A percentile compares a stretch with the other conserved stretches of the same genome.
Evolutionary conservation across 2,888 invertebrate species (phyloP).

Genomic region (Pocota personata): DNA sequence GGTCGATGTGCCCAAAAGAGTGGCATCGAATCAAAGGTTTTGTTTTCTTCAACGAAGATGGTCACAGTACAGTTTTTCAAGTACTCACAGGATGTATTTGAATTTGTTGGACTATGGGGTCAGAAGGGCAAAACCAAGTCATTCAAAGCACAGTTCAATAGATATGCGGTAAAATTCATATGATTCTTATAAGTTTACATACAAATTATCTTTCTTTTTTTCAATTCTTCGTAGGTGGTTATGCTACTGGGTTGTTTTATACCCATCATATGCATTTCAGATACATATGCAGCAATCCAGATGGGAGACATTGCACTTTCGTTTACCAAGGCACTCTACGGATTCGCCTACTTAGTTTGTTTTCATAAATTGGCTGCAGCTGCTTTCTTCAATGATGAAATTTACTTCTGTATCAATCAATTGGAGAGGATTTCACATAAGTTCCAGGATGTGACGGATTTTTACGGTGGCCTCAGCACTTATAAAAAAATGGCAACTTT

Average conservation of each 20-base stretch:
- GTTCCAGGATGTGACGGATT: neutral
- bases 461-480: neutral
- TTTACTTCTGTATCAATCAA: neutral
- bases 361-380: neutral
- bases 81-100: slow-evolving; percentile 12
- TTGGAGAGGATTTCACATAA: neutral
- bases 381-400: neutral
- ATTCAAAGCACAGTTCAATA: neutral
- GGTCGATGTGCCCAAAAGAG: neutral
- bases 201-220: too few species aligned
- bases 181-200: too few species aligned
- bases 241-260: neutral
- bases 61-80: neutral
- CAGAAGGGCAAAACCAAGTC: neutral
- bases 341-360: neutral
- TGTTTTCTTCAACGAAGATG: neutral
- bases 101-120: slow-evolving; percentile 19
- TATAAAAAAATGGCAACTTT: slow-evolving; percentile 4
- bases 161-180: slow-evolving; percentile 7
- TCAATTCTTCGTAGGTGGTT: too few species aligned
- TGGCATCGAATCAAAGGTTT: neutral
- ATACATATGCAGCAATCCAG: neutral
- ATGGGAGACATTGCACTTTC: neutral
- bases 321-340: neutral
- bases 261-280: neutral